Conservation (phyloP, 2,113 vertebrate genomes). For the Danionella cerebrum region DNA sequence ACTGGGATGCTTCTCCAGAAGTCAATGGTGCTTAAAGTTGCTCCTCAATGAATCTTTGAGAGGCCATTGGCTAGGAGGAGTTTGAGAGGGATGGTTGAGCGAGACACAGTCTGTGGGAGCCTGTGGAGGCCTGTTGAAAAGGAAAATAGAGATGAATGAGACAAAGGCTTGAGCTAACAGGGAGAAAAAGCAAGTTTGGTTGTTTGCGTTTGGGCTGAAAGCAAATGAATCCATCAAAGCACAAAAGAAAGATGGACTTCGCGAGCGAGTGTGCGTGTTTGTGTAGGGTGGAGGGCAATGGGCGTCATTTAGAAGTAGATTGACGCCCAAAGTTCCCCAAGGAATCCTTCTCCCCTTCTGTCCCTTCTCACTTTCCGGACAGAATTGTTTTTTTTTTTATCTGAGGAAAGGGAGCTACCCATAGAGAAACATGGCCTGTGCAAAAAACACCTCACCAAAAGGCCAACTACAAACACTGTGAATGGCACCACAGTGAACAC, state of each 20-base stretch:
- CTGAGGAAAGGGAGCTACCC: slow-evolving; percentile 72
- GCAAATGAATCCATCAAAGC: slow-evolving; percentile 44
- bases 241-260: slow-evolving; percentile 55
- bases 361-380: slow-evolving; percentile 65
- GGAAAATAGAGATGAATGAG: no score
- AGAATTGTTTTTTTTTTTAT: slow-evolving; percentile 72
- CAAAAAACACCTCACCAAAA: slow-evolving; percentile 41
- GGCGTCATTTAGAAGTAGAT: slow-evolving; percentile 23
- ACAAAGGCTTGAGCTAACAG: background rate
- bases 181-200: background rate
- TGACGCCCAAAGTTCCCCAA: slow-evolving; percentile 48
- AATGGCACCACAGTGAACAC: background rate
- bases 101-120: slow-evolving; percentile 73
- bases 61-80: slow-evolving; percentile 65
- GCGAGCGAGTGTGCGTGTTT: slow-evolving; percentile 48
- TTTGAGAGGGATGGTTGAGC: slow-evolving; percentile 60
- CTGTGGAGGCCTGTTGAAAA: slow-evolving; percentile 75
- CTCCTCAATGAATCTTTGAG: slow-evolving; percentile 66
- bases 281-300: slow-evolving; percentile 56
- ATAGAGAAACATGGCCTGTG: slow-evolving; percentile 54
- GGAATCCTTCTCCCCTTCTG: slow-evolving; percentile 46
- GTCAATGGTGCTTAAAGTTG: background rate
- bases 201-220: slow-evolving; percentile 15
- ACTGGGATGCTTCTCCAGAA: slow-evolving; percentile 1
- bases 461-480: slow-evolving; percentile 29